These are phyloP conservation scores for Chironomus tentans DNA, from an alignment of 2,888 invertebrate genomes.

Conservation along the genomic window DNA sequence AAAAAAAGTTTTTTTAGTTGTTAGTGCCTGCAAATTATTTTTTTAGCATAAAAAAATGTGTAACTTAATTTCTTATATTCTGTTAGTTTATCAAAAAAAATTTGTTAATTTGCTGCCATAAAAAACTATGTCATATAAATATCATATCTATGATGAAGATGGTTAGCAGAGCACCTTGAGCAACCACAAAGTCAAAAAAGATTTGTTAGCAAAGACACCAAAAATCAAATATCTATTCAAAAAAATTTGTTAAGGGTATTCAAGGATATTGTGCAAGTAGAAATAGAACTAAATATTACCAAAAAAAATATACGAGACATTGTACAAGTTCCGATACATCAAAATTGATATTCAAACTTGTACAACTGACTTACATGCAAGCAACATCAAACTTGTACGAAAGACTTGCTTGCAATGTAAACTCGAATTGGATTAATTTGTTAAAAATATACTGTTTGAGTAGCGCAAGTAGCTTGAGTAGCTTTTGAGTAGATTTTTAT, in stretches of 20 bases:
- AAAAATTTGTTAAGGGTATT: conserved; percentile 5
- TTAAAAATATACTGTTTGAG: background rate
- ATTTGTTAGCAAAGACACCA: conserved; percentile 7
- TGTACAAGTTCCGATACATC: background rate
- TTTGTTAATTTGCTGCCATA: background rate
- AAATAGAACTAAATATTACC: conserved; percentile 5
- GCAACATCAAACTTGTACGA: background rate
- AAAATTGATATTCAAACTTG: background rate
- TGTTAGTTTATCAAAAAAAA: background rate
- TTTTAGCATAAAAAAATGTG: background rate
- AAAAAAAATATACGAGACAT: background rate
- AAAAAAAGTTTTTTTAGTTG: background rate
- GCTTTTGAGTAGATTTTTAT: conserved; percentile 36
- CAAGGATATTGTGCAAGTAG: conserved; percentile 17
- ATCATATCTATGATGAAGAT: background rate
- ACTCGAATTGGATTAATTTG: background rate
- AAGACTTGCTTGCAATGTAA: background rate
- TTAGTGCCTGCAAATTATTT: conserved; percentile 2
- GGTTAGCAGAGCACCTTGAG: conserved; percentile 15
- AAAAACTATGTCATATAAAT: background rate
- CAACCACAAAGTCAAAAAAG: background rate
- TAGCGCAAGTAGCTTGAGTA: conserved; percentile 10
- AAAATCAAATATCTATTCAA: conserved; percentile 12
- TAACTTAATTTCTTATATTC: conserved; percentile 21
- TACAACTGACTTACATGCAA: background rate